Evolutionary conservation across 1,140 invertebrate genomes (phyloP).

Genomic region (Lucilia sericata): DNA sequence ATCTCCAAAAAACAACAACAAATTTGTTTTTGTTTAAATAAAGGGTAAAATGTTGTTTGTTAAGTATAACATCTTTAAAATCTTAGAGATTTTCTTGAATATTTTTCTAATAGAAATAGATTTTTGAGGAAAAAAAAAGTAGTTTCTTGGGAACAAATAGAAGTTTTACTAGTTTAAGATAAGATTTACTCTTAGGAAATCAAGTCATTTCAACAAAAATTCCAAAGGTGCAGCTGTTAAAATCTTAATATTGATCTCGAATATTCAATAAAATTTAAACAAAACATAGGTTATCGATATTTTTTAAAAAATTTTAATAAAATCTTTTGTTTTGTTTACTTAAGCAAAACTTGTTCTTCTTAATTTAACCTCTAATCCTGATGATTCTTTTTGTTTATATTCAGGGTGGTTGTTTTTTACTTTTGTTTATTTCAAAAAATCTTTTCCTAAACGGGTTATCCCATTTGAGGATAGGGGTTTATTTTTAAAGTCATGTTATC

Average conservation of each 20-base stretch:
- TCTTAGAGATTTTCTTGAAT: conserved; percentile 12
- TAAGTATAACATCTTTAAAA: background rate
- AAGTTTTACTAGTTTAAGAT: conserved; percentile 8
- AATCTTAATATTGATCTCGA: background rate
- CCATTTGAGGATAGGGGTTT: background rate
- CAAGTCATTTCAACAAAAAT: background rate
- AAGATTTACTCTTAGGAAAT: background rate
- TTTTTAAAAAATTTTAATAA: too few species aligned
- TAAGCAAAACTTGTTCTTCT: too few species aligned
- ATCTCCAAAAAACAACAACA: background rate
- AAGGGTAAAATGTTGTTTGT: background rate
- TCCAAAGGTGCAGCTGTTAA: background rate
- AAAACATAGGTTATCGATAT: too few species aligned
- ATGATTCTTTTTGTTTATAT: background rate
- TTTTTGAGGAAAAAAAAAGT: background rate
- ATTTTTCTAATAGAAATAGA: background rate
- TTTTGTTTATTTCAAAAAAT: too few species aligned
- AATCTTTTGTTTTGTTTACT: too few species aligned
- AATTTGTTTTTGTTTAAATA: background rate
- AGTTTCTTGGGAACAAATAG: conserved; percentile 37
- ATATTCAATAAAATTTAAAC: background rate
- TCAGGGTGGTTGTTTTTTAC: too few species aligned
- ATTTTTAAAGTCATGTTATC: background rate
- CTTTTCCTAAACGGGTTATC: background rate
- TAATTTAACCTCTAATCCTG: background rate